Evolutionary conservation across 2,888 invertebrate genomes (phyloP), one percentile per base, ranked within the genome.

Genomic region (Loripinus fragilis): DNA sequence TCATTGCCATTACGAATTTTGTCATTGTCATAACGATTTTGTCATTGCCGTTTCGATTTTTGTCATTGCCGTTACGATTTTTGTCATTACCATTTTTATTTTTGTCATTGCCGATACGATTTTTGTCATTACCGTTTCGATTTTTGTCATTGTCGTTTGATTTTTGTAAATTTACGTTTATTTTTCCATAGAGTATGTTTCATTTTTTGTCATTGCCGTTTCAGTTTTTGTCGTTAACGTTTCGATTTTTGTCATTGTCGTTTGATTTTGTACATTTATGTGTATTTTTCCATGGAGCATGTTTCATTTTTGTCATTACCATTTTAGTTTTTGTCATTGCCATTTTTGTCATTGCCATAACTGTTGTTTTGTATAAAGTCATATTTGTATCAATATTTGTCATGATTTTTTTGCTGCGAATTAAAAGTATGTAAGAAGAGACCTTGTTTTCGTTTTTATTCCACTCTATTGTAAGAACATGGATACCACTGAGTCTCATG

Each of bases 211-310:
- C 2, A 60, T 12, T 10, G 33, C 33, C 20, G n/a, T 60, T 60
- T 33, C 30, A 20, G 17, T 60, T 20, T 60, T 60, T 60, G 60
- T 30, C 15, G 33, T 33, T 10, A 20, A 2, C n/a, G 20, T 60
- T 30, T 60, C 20, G 5, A 33, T 30, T 60, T 60, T 60, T 28
- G 68, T 68, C 48, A 68, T 30, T 23, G 20, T 12, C 12, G 48
- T 68, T 68, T 68, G 20, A 25, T 68, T 48, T 68, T 68, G 68
- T 38, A 28, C 45, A 28, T 68, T 23, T 68, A 45, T 30, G 28
- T 30, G 48, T 68, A 68, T 28, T 48, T 68, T 48, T 28, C 25
- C 45, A 68, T 45, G 30, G 28, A 30, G 12, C 20, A n/a, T 28
- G 60, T 60, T 60, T 60, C 33, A 33, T 15, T 60, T 60, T 30